Percentiles rank a stretch among this genome's conserved stretches.
These are phyloP conservation scores for Halictus ligatus DNA, from an alignment of 2,888 invertebrate species.

Conservation along the genomic window DNA sequence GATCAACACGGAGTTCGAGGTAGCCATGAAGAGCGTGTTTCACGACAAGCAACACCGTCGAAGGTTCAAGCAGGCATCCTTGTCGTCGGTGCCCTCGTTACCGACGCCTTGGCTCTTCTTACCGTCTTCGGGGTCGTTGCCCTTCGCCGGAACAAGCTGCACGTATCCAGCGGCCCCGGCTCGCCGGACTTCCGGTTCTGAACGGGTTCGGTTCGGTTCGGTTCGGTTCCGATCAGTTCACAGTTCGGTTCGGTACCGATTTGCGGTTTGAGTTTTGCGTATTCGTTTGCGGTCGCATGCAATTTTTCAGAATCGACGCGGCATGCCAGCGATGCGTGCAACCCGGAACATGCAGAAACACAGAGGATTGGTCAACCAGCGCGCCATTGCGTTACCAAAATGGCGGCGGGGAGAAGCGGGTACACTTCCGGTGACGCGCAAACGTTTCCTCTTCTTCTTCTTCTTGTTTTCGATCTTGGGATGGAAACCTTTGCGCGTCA, in stretches of 20 bases:
- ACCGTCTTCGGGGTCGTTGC: constrained; percentile 77
- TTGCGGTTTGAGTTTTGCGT: neutral
- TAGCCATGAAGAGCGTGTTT: constrained; percentile 35
- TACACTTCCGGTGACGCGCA: neutral
- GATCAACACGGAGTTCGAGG: constrained; percentile 4
- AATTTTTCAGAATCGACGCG: constrained; percentile 47
- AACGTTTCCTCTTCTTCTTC: neutral
- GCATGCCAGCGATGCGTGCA: constrained; percentile 57
- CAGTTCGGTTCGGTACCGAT: neutral
- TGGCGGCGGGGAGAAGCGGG: neutral
- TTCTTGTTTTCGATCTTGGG: neutral
- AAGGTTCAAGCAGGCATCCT: constrained; percentile 73
- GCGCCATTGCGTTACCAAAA: neutral
- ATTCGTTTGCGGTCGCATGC: constrained; percentile 67
- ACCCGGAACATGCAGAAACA: constrained; percentile 62
- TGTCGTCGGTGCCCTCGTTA: constrained; percentile 69
- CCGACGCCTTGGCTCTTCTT: constrained; percentile 73
- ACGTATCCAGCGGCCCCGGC: constrained; percentile 66
- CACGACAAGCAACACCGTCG: constrained; percentile 78
- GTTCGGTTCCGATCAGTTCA: neutral
- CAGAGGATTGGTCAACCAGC: constrained; percentile 40
- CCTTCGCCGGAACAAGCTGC: constrained; percentile 68
- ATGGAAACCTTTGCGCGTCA: neutral
- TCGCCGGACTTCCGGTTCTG: constrained; percentile 74
- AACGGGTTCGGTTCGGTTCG: neutral